phyloP scores from a whole-genome alignment of 2,888 invertebrate species.

The Disparrhopalites patrizii region DNA sequence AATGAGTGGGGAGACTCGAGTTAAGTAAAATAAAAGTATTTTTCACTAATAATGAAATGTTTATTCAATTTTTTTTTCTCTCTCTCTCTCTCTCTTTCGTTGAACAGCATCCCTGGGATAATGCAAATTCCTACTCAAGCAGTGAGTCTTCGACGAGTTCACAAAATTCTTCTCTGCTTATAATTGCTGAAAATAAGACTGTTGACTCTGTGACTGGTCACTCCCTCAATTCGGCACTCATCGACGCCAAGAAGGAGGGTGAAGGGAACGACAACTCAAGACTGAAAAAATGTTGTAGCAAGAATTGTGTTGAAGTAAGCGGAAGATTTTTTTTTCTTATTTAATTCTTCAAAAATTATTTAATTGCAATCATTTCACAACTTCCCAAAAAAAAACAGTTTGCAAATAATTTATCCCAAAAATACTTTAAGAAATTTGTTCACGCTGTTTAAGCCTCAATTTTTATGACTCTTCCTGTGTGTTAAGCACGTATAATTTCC shows the following conservation, averaged over 20 bases:
- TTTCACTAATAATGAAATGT: no score
- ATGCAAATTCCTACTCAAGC: slow-evolving; percentile 18
- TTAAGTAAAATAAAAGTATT: no score
- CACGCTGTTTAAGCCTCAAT: no score
- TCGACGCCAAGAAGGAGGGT: slow-evolving; percentile 5
- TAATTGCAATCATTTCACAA: no score
- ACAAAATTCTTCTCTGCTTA: slow-evolving; percentile 23
- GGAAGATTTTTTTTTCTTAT: background rate
- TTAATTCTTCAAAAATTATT: no score
- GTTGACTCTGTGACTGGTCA: background rate
- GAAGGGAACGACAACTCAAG: slow-evolving; percentile 13
- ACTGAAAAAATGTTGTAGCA: slow-evolving; percentile 27
- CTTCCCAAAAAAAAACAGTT: no score
- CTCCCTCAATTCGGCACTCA: background rate
- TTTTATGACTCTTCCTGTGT: no score
- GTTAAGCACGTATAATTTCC: no score
- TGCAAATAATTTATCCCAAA: no score
- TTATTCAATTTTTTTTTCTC: slow-evolving; percentile 6
- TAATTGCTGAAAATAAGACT: slow-evolving; percentile 27
- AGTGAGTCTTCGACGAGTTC: slow-evolving; percentile 2
- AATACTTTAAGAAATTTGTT: no score
- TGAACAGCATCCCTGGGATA: slow-evolving; percentile 22
- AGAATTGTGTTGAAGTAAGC: slow-evolving; percentile 25
- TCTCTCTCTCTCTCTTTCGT: no score
- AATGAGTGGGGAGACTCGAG: no score